Evolutionary conservation across 2,113 vertebrate genomes (phyloP).

Genomic region (Tichodroma muraria): DNA sequence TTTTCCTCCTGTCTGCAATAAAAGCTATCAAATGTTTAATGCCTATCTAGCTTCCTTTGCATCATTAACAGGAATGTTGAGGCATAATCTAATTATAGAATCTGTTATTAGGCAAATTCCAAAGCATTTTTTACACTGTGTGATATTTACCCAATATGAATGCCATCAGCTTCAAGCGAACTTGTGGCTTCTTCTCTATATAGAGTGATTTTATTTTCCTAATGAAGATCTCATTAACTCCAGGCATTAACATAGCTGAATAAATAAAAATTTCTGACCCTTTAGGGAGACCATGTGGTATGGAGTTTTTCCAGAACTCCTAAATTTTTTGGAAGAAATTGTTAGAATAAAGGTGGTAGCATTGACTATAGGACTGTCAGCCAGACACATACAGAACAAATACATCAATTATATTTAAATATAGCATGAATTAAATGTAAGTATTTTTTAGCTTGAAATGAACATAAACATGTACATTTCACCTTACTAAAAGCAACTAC

Average conservation of each 20-base stretch:
- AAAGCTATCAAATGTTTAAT: not conserved
- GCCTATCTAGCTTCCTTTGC: not conserved
- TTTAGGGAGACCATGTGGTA: not conserved
- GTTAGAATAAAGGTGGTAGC: not conserved
- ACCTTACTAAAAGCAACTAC: not conserved
- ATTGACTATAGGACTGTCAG: not conserved
- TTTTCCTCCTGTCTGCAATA: not conserved
- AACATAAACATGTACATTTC: not conserved
- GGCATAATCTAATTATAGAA: not conserved
- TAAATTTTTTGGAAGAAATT: not conserved
- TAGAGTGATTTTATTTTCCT: not conserved
- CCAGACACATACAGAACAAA: not conserved
- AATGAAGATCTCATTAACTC: not conserved
- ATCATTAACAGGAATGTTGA: conserved; percentile 3
- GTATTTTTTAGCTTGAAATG: not conserved
- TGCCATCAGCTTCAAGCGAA: not conserved
- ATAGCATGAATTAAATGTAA: not conserved
- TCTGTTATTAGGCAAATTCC: not conserved
- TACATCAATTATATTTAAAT: not conserved
- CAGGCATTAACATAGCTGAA: not conserved
- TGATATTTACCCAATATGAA: not conserved
- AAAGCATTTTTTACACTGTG: not conserved
- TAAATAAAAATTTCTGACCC: not conserved
- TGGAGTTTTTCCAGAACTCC: not conserved
- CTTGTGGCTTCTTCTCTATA: not conserved